Evolutionary conservation across 1,140 invertebrate genomes (phyloP), one percentile per base, ranked within the genome.

Genomic region (Drosophila arawakana): DNA sequence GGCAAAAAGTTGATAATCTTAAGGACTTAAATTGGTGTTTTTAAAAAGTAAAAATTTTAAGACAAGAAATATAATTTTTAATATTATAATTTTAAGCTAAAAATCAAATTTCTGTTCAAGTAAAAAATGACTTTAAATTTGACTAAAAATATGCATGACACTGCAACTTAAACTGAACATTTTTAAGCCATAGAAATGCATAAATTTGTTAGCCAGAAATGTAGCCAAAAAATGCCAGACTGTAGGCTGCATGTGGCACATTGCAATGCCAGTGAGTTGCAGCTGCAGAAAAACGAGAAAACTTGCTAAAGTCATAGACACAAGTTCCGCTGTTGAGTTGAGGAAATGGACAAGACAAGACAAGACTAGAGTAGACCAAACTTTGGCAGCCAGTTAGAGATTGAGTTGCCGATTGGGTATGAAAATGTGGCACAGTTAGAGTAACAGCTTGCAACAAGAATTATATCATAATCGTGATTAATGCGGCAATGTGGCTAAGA

Each of bases 391-490:
- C 44, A 18, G 52, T 35, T 35, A 35, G 3, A 21, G 34, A 21
- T 54, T 18, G 34, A 49, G 47, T 49, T 21, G 13, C 7, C 7
- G 15, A 18, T 46, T 13, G 43, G 6, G 43, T 11, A 7, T 7
- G 25, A 30, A 18, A 52, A 58, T 61, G 34, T 62, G 72, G 65
- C 59, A 71, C 78, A 82, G 72, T 79, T 76, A 62, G 73, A 73
- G 69, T 62, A 73, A 18, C 52, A 37, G 79, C 58, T 46, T 74
- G 81, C 47, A 25, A 37, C 76, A 44, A 66, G 83, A 86, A 88
- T 86, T 86, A 86, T 88, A 80, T 86, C 82, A 86, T 69, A 71
- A 68, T 11, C 49, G 57, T 62, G 70, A 85, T 70, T 72, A 72
- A 61, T 54, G 39, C 66, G 54, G 67, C 35, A 81, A 77, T 41